Conservation (phyloP, 2,888 invertebrate species). For the Tipula unca region DNA sequence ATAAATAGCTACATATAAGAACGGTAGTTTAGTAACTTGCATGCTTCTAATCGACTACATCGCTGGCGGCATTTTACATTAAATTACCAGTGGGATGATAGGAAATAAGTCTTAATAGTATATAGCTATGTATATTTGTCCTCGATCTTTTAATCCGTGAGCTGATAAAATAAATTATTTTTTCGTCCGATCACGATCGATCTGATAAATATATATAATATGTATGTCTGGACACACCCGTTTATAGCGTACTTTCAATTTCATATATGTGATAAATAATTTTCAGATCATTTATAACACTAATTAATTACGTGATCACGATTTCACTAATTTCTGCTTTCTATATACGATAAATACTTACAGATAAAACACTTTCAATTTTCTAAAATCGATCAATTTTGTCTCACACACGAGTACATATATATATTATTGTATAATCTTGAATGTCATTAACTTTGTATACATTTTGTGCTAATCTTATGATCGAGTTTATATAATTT, state of each 20-base stretch:
- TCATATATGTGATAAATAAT: not conserved
- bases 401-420: not conserved
- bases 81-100: not conserved
- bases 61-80: not conserved
- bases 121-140: not conserved
- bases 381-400: not conserved
- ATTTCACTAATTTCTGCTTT: slow-evolving; percentile 8
- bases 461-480: not conserved
- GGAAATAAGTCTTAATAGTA: not conserved
- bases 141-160: not conserved
- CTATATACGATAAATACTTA: not conserved
- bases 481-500: not conserved
- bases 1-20: too few species aligned
- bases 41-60: not conserved
- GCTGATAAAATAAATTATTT: not conserved
- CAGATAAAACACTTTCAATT: not conserved
- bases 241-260: not conserved
- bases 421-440: not conserved
- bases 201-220: not conserved
- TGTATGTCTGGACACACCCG: not conserved
- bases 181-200: not conserved
- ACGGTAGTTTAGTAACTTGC: not conserved
- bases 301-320: not conserved
- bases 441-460: not conserved
- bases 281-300: not conserved